These are phyloP conservation scores for Carduelis carduelis DNA, from an alignment of 2,797 vertebrate species.

Conservation along the genomic window DNA sequence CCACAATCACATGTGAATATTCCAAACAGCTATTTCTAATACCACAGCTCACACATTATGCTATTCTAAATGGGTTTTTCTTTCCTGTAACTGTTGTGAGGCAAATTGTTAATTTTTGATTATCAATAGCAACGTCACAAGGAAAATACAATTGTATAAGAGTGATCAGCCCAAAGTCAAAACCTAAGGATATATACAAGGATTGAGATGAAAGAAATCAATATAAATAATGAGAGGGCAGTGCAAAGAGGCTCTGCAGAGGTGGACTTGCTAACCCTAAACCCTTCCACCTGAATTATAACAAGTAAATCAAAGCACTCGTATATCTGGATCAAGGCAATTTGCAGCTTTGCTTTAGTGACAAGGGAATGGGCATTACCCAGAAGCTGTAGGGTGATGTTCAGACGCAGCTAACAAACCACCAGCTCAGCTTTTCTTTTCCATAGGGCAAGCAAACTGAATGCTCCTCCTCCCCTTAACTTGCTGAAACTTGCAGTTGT, in stretches of 20 bases:
- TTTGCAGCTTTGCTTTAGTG: neutral
- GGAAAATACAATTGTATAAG: neutral
- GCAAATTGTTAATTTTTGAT: neutral
- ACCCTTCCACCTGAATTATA: conserved; percentile 46
- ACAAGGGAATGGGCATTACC: conserved; percentile 39
- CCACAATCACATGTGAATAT: neutral
- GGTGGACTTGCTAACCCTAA: conserved; percentile 45
- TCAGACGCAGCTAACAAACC: neutral
- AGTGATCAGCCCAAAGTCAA: neutral
- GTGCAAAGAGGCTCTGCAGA: neutral
- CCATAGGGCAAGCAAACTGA: conserved; percentile 6
- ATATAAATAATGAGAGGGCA: neutral
- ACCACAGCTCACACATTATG: neutral
- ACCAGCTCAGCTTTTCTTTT: conserved; percentile 33
- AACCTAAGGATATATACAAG: neutral
- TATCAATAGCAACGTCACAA: conserved; percentile 1
- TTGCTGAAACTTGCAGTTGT: conserved; percentile 54
- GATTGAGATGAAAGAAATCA: neutral
- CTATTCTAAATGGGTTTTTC: neutral
- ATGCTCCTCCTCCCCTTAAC: conserved; percentile 24
- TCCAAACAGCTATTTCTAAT: neutral
- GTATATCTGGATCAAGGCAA: conserved; percentile 5
- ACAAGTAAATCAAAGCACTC: neutral
- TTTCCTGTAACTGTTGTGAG: neutral
- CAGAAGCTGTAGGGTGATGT: conserved; percentile 40